Evolutionary conservation across 2,113 vertebrate species (phyloP), one percentile per base, ranked within the genome.

Genomic region (Oryzias javanicus): DNA sequence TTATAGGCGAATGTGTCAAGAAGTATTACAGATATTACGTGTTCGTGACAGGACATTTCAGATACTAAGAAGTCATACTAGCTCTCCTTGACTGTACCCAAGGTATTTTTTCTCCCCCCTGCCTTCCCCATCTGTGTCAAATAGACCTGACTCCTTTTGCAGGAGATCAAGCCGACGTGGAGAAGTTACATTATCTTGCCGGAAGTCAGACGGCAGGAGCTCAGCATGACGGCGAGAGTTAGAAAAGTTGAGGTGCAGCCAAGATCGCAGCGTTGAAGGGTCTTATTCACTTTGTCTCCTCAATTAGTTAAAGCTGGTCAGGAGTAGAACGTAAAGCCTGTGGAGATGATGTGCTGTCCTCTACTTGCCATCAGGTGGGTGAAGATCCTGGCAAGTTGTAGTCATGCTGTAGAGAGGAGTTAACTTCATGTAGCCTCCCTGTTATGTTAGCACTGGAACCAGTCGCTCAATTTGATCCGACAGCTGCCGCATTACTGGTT

Each of bases 221-320:
- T 60, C 67, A 61, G 80, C 81, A 35, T 81, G 76, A 76, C 67
- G 62, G 70, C 53, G 66, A 70, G 74, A 76, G 82, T 78, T 75
- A 55, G 85, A 79, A 70, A 85, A 85, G 85, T 88, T 85, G 85
- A 86, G 87, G 71, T 80, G 84, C 78, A 68, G 79, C 78, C 83
- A 67, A 77, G 78, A 86, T 84, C 47, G 72, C 46, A 19, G 61
- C 56, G 49, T 83, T 76, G 81, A 84, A 86, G 86, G 80, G 62
- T 90, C 76, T 90, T 81, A 84, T 88, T 86, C 86, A 86, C 80
- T 78, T 80, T 90, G 91, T 91, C 91, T 88, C 74, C 86, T 88
- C 86, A 88, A 93, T 92, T 92, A 91, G 82, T 79, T 79, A 91
- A 91, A 91, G 84, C 91, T 84, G 83, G 80, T 81, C 82, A 85